Base-by-base conservation (phyloP, 2,113 vertebrate genomes). In the Oreotrochilus melanogaster region DNA sequence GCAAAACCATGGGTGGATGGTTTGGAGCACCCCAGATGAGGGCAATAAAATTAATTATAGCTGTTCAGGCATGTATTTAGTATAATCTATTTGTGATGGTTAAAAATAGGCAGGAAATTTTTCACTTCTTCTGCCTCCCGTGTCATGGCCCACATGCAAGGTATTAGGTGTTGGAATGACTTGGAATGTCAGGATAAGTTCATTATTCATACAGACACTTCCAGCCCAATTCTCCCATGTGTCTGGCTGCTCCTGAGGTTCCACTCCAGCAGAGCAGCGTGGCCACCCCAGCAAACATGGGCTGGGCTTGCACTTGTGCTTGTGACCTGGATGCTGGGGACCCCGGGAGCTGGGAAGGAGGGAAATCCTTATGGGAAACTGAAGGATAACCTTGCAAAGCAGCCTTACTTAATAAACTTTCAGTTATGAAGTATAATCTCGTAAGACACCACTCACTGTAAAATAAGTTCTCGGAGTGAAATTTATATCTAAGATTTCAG, bases 231-330 rank as follows among this genome's bases (percentile, higher is more conserved):
- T 65, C 71, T 60, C 6, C 78, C 43, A 6, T 10, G 60, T 18
- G 11, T 48, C 50, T 88, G 65, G 45, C 18, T 87, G 53, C 37
- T 50, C 60, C 23, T 1, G 10, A 78, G 51, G 37, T 53, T 74
- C 66, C 53, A 7, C 5, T 45, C 51, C 0, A 2, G 22, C 51
- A 56, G 37, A 75, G 73, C 75, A 54, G 15, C 13, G 5, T 0
- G 1, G 48, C 37, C 6, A 3, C 8, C 39, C 25, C 50, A 27
- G 9, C 2, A 18, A 50, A 21, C 8, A 0, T 0, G 0, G 18
- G 27, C 56, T 31, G 65, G 31, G 31, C 22, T 78, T 12, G 50
- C 9, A 3, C 18, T 70, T 12, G 50, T 7, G 3, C 18, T 56
- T 16, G 30, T 21, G 24, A 37, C 37, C 12, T 14, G 19, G 45